Evolutionary conservation across 1,140 invertebrate genomes (phyloP), one percentile per base, ranked within the genome.

Genomic region (Bactericera cockerelli): DNA sequence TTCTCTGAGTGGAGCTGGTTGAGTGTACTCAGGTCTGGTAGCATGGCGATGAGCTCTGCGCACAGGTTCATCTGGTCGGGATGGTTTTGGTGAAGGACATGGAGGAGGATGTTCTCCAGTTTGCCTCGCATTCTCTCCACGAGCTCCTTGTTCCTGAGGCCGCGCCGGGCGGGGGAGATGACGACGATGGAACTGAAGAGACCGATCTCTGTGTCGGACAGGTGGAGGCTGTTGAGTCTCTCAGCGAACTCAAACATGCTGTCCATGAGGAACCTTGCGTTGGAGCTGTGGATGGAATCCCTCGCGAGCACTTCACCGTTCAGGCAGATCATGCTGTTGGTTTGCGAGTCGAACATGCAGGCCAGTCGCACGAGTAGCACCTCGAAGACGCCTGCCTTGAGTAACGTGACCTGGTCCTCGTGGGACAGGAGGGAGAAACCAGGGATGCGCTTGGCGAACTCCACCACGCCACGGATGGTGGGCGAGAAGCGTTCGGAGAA

Each of bases 211-310:
- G 87, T 85, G 69, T 98, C 94, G 11, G 86, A 86, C 56, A 98
- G 75, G 67, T 86, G 81, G 68, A 97, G 80, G 6, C 82, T 80
- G 70, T 96, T 95, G 70, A 98, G 85, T 63, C 90, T 80, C 68
- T 95, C 92, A 38, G 93, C 90, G 72, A 98, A 95, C 67, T 97
- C 94, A 71, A 98, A 95, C 76, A 96, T 97, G 61, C 89, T 94
- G 68, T 96, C 90, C 72, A 96, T 87, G 26, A 98, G 81, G 70
- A 95, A 96, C 64, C 90, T 79, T 11, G 91, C 90, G 74, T 94
- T 94, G 62, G 86, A 88, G 66, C 83, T 86, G 72, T 90, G 87
- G 62, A 94, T 87, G 55, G 89, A 84, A 70, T 94, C 90, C 55
- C 88, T 79, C 66, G 89, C 86, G 68, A 93, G 80, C 63, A 94